Evolutionary conservation across 1,140 invertebrate species (phyloP).

Genomic region (Euborellia annulipes): DNA sequence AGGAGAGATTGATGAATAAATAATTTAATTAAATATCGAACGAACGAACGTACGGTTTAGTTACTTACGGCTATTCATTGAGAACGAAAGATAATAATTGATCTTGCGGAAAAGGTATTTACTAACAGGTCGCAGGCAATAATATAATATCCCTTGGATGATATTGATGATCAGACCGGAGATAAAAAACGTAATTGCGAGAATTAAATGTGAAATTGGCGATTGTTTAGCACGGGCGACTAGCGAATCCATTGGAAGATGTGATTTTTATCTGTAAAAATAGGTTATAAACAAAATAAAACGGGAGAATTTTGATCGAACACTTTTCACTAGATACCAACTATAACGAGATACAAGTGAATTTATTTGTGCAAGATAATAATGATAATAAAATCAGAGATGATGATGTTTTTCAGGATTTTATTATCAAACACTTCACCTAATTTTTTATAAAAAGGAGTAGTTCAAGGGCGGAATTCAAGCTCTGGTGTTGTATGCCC

Average conservation of each 20-base stretch:
- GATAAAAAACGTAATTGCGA: constrained; percentile 77
- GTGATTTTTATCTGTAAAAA: too few species aligned
- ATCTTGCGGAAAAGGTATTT: constrained; percentile 68
- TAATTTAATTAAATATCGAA: constrained; percentile 1
- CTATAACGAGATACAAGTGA: too few species aligned
- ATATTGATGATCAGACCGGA: constrained; percentile 78
- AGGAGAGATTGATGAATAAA: constrained; percentile 23
- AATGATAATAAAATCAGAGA: too few species aligned
- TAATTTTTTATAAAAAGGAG: too few species aligned
- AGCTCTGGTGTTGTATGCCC: too few species aligned
- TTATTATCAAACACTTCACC: too few species aligned
- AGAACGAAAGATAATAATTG: constrained; percentile 82
- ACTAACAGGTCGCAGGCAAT: constrained; percentile 55
- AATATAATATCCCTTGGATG: constrained; percentile 58
- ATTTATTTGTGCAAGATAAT: too few species aligned
- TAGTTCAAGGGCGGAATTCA: too few species aligned
- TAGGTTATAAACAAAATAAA: too few species aligned
- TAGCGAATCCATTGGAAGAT: constrained; percentile 3
- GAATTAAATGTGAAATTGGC: constrained; percentile 33
- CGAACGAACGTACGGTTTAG: not conserved
- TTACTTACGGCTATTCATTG: constrained; percentile 80
- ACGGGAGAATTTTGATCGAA: too few species aligned
- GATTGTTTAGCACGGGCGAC: constrained; percentile 6
- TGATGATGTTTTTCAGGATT: too few species aligned
- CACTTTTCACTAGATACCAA: too few species aligned